A percentile compares a stretch with the other conserved stretches of the same genome.
phyloP scores from a whole-genome alignment of 2,797 vertebrate genomes.

The Acestrorhynchus altus region DNA sequence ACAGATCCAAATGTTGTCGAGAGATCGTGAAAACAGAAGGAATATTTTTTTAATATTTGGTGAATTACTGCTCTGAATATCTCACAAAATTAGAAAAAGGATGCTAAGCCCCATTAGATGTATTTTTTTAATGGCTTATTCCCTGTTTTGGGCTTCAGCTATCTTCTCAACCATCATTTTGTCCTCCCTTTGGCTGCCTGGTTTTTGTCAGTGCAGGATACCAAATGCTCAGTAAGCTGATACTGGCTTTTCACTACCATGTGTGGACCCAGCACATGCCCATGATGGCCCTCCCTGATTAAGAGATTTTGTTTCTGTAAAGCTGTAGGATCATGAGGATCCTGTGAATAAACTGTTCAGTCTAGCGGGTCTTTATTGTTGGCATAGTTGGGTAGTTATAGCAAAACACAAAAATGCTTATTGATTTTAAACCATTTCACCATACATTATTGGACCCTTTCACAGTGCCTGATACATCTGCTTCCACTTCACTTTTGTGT shows the following conservation, averaged over 20 bases:
- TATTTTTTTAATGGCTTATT: not conserved
- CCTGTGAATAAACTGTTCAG: not conserved
- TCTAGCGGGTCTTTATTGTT: not conserved
- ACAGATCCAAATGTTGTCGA: no score
- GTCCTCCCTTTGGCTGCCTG: no score
- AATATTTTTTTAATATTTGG: no score
- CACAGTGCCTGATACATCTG: not conserved
- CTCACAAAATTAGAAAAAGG: not conserved
- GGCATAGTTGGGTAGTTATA: not conserved
- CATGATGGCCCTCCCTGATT: constrained; percentile 20
- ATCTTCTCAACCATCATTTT: no score
- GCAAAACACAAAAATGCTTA: not conserved
- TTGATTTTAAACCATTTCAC: not conserved
- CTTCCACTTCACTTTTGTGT: not conserved
- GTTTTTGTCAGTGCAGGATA: not conserved
- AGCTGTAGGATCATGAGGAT: constrained; percentile 13
- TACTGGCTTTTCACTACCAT: not conserved
- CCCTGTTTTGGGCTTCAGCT: not conserved
- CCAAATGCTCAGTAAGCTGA: not conserved
- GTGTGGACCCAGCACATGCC: not conserved
- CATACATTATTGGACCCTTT: not conserved
- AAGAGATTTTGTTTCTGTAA: constrained; percentile 27
- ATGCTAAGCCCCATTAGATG: not conserved
- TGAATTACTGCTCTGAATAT: not conserved
- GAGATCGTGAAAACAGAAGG: no score